Evolutionary conservation across 2,888 invertebrate genomes (phyloP).

Genomic region (Clanis bilineata): DNA sequence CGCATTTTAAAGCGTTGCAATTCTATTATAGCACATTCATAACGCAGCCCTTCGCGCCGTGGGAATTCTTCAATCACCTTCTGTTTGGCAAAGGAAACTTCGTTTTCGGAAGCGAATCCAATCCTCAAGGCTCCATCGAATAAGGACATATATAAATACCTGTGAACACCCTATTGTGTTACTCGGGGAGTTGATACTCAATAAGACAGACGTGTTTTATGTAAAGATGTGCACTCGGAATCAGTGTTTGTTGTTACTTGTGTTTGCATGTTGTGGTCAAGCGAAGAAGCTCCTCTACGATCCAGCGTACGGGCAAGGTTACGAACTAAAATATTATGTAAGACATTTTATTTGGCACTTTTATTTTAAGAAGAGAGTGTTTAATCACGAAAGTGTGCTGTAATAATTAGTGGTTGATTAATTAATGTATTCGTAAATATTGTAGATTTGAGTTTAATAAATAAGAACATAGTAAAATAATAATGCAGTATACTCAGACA

Average conservation of each 20-base stretch:
- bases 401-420: background rate
- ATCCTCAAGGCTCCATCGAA: conserved; percentile 66
- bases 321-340: conserved; percentile 84
- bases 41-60: conserved; percentile 53
- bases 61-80: conserved; percentile 71
- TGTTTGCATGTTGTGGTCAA: conserved; percentile 47
- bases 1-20: background rate
- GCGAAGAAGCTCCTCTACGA: conserved; percentile 51
- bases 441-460: too few relatives aligned
- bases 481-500: too few relatives aligned
- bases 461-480: too few relatives aligned
- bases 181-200: conserved; percentile 60
- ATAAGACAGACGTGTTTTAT: conserved; percentile 46
- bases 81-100: conserved; percentile 60
- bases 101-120: conserved; percentile 63
- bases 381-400: background rate
- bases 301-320: conserved; percentile 69
- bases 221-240: conserved; percentile 49
- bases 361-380: conserved; percentile 26
- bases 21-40: background rate
- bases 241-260: conserved; percentile 50
- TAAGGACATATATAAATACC: conserved; percentile 79
- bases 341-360: conserved; percentile 50
- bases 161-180: conserved; percentile 64
- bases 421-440: too few relatives aligned